A percentile compares a stretch with the other conserved stretches of the same genome.
Conservation (phyloP, 2,797 vertebrate species). For the Falco concolor region DNA sequence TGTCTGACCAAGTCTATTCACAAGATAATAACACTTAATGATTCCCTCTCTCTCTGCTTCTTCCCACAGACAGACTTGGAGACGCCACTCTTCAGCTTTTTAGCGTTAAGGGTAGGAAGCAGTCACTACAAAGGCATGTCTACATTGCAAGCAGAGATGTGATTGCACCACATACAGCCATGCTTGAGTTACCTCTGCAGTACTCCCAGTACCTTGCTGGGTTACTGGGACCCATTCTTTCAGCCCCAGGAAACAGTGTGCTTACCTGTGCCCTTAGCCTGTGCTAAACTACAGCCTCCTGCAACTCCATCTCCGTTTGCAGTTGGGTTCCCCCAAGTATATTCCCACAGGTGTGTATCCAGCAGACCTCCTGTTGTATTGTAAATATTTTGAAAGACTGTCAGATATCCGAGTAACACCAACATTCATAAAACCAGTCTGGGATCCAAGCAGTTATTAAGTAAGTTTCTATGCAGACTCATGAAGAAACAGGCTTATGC, state of each 20-base stretch:
- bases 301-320: not conserved
- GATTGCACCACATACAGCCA: not conserved
- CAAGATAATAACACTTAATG: constrained; percentile 60
- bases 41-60: constrained; percentile 1
- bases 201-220: not conserved
- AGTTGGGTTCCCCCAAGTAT: not conserved
- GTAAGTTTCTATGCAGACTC: not conserved
- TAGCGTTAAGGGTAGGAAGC: not conserved
- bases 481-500: not conserved
- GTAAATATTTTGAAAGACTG: not conserved
- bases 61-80: constrained; percentile 54
- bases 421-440: not conserved
- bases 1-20: constrained; percentile 54
- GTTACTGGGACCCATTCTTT: not conserved
- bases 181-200: not conserved
- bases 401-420: not conserved
- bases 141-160: not conserved
- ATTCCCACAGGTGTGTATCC: not conserved
- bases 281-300: not conserved
- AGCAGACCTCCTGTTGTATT: not conserved
- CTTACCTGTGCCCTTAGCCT: not conserved
- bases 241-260: not conserved
- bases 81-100: constrained; percentile 46
- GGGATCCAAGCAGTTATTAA: not conserved
- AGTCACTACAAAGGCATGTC: constrained; percentile 41